Evolutionary conservation across 2,113 vertebrate genomes (phyloP), one percentile per base, ranked within the genome.

Genomic region (Boulengeromyrus knoepffleri): DNA sequence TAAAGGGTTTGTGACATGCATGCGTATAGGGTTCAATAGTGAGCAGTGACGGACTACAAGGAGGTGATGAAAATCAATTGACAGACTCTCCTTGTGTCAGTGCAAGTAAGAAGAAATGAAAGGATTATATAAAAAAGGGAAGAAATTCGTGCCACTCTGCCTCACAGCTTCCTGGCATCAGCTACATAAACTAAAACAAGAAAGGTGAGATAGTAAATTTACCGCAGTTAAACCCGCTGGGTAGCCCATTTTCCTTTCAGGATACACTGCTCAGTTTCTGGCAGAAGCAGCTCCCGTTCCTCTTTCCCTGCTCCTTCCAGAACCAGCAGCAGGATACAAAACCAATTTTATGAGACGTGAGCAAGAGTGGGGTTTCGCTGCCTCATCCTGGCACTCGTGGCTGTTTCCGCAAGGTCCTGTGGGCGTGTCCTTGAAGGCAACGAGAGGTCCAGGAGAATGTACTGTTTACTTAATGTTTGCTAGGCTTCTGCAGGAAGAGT

Each of bases 61-160:
- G n/a, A 56, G 85, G 85, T 53, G 85, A 56, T 56, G 50, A 56
- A 87, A 87, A 85, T 85, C 42, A 85, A 47, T 47, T 46, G 45
- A 56, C 50, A 87, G 31, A 39, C 85, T 56, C 12, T 36, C 50
- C n/a, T 87, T 56, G 15, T 87, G 17, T 87, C 50, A 56, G 7
- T 36, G 49, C 50, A 36, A 39, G 50, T 31, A 56, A 56, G 85
- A 56, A 39, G 27, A 53, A 87, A 31, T 36, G 53, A 87, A 87
- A 45, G 5, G 31, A 87, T 31, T 53, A 53, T 31, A 87, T 80
- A 42, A n/a, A 80, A 77, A 42, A 17, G 74, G 36, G 74, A 36
- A 87, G 17, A 42, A 56, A 36, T 87, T 50, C 21, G 5, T 87
- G 47, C 17, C 15, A 39, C 50, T 39, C 85, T 53, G 50, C 85